Evolutionary conservation across 2,113 vertebrate species (phyloP), one percentile per base, ranked within the genome.

Genomic region (Heterocephalus glaber): DNA sequence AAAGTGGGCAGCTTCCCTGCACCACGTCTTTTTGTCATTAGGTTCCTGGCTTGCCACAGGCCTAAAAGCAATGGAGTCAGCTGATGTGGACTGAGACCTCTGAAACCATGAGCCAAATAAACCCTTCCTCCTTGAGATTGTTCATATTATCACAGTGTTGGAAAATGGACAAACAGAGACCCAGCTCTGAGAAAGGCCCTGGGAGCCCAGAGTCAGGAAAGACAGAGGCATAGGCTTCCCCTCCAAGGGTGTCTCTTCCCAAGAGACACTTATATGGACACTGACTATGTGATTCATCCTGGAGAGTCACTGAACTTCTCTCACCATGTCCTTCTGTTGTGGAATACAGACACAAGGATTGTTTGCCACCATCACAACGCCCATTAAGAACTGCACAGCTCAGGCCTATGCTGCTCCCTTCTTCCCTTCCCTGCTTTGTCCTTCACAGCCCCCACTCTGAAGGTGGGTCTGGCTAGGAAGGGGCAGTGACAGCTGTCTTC

Each of bases 261-360:
- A 33, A 26, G 68, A 30, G 17, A 14, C 7, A 7, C 24, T 2
- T 58, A 30, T 56, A 74, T 4, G 33, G 47, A 44, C 70, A 4
- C 13, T 4, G 41, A 33, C n/a, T 7, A 0, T 20, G 8, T 12
- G 35, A 5, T 63, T 26, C 60, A 35, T 70, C 41, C 14, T 7
- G 82, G 60, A 47, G 28, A 19, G 5, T 4, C 35, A 2, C 22
- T 22, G 49, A 38, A 0, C 38, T 49, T 79, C 72, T 24, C 60
- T 52, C n/a, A 3, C 0, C 2, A 16, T 0, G 35, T 30, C 60
- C 56, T 28, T 63, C 38, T 47, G 16, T n/a, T 14, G 28, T 52
- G 17, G 2, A 54, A 13, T 1, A 8, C 56, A 6, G 74, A 81
- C 17, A 14, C 60, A 6, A 16, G 33, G 30, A 56, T 26, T 17